A percentile compares a stretch with the other conserved stretches of the same genome.
These are phyloP conservation scores for Leptosomus discolor DNA, from an alignment of 2,113 vertebrate species.

Conservation along the genomic window DNA sequence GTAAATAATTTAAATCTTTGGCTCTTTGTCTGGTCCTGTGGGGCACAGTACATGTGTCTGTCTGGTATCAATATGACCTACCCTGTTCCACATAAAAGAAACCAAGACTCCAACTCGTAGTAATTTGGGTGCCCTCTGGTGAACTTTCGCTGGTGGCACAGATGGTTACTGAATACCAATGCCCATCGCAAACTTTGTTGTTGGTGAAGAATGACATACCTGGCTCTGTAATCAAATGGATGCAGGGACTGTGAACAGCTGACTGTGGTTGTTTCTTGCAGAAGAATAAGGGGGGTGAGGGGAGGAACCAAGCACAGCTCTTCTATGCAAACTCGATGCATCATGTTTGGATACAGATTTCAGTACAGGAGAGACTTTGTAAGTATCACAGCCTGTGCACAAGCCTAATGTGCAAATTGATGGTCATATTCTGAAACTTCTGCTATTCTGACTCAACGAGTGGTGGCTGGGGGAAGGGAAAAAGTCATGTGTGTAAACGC, in stretches of 20 bases:
- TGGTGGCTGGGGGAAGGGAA: background rate
- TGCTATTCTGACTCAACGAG: background rate
- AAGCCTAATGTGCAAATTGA: background rate
- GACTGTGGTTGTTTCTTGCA: background rate
- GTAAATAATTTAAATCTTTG: slow-evolving; percentile 29
- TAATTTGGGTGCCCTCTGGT: background rate
- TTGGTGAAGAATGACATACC: background rate
- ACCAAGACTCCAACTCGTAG: background rate
- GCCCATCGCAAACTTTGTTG: background rate
- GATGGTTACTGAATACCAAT: background rate
- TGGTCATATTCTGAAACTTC: background rate
- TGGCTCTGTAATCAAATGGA: background rate
- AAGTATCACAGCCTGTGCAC: background rate
- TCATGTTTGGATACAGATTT: background rate
- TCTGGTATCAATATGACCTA: background rate
- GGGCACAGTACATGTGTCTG: background rate
- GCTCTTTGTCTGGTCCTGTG: background rate
- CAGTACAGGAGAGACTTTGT: background rate
- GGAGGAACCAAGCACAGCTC: background rate
- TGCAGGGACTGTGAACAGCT: background rate
- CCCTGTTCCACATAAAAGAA: background rate
- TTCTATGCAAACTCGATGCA: background rate
- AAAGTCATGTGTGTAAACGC: background rate
- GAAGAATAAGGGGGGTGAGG: background rate
- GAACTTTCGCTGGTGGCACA: background rate